These are phyloP conservation scores for Sturnira hondurensis DNA, from an alignment of 2,113 vertebrate species.

Conservation along the genomic window DNA sequence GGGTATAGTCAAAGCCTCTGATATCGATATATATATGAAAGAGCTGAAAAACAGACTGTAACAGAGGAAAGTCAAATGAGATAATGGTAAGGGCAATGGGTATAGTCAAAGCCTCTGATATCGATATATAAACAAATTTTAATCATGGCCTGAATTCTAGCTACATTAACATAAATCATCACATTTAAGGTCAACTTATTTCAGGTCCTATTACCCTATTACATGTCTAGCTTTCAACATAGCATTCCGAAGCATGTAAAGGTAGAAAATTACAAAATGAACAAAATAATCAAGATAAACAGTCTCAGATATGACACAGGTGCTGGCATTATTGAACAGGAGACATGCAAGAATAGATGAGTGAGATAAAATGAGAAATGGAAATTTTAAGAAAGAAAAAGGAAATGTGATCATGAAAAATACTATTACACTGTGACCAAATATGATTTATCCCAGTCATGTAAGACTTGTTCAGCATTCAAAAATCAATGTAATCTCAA, in stretches of 20 bases:
- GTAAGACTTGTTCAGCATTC: neutral
- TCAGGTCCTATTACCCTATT: neutral
- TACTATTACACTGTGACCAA: neutral
- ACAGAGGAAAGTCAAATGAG: neutral
- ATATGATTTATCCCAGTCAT: neutral
- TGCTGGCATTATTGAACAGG: neutral
- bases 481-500: neutral
- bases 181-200: neutral
- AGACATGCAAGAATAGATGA: neutral
- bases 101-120: neutral
- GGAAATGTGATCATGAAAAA: neutral
- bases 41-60: neutral
- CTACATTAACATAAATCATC: neutral
- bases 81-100: neutral
- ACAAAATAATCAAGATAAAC: neutral
- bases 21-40: neutral
- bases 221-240: neutral
- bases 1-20: neutral
- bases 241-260: neutral
- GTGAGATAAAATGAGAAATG: neutral
- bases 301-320: neutral
- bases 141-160: neutral
- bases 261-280: neutral
- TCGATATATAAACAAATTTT: neutral
- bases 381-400: neutral